Evolutionary conservation across 2,888 invertebrate species (phyloP).

Genomic region (Drosophila prolongata): DNA sequence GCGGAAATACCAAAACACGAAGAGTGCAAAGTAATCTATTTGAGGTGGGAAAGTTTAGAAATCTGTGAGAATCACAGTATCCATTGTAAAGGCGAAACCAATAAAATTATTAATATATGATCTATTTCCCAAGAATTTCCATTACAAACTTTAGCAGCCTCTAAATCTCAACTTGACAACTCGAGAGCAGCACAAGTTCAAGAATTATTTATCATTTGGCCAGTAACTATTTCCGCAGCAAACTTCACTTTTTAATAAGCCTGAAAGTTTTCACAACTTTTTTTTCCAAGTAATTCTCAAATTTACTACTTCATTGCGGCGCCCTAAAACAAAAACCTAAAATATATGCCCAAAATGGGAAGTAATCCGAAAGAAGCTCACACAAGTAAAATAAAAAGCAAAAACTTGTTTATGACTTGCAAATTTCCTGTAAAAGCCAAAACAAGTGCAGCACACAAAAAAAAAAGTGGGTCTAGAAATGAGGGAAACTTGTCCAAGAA

Average conservation of each 20-base stretch:
- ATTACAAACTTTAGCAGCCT: conserved; percentile 12
- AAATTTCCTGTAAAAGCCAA: conserved; percentile 69
- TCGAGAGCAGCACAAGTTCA: not conserved
- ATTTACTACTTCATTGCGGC: conserved; percentile 72
- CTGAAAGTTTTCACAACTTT: conserved; percentile 44
- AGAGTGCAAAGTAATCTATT: conserved; percentile 14
- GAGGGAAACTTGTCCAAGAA: conserved; percentile 61
- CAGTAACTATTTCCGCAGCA: conserved; percentile 4
- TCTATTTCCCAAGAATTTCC: conserved; percentile 2
- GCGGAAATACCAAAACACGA: conserved; percentile 15
- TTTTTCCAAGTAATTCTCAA: conserved; percentile 59
- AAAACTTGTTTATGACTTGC: conserved; percentile 81
- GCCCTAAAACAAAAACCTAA: conserved; percentile 37
- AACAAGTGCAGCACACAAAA: conserved; percentile 31
- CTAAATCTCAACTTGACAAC: conserved; percentile 2
- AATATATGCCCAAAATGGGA: conserved; percentile 38
- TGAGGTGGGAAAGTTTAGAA: conserved; percentile 26
- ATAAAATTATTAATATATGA: conserved; percentile 6
- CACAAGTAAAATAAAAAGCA: conserved; percentile 69
- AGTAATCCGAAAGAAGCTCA: conserved; percentile 32
- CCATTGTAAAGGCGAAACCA: not conserved
- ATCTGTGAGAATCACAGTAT: conserved; percentile 22
- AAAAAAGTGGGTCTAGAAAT: conserved; percentile 23
- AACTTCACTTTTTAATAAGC: conserved; percentile 28
- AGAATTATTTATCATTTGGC: conserved; percentile 19